These are phyloP conservation scores for Solea solea DNA, from an alignment of 2,113 vertebrate genomes.

Conservation along the genomic window DNA sequence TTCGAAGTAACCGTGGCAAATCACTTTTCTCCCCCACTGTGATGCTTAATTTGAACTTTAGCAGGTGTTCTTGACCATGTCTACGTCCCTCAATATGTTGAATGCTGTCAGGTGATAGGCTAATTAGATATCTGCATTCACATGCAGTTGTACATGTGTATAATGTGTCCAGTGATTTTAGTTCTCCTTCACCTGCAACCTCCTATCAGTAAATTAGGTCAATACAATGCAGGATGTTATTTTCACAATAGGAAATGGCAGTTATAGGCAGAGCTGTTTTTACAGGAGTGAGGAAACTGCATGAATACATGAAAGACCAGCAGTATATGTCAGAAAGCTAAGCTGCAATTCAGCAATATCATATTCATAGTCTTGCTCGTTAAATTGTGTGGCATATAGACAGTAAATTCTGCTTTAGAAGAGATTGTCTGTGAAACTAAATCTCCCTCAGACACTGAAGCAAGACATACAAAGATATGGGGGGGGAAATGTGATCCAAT, in stretches of 20 bases:
- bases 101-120: too few species aligned
- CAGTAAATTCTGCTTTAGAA: slow-evolving; percentile 23
- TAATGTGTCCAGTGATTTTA: too few species aligned
- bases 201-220: not conserved
- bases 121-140: too few species aligned
- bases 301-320: slow-evolving; percentile 8
- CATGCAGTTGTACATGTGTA: too few species aligned
- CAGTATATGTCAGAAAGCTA: slow-evolving; percentile 13
- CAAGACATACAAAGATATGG: not conserved
- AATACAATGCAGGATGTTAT: too few species aligned
- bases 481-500: slow-evolving; percentile 37
- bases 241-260: not conserved
- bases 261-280: slow-evolving; percentile 1
- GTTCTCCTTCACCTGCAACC: not conserved
- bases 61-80: too few species aligned
- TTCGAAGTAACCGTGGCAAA: too few species aligned
- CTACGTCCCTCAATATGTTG: too few species aligned
- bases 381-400: not conserved
- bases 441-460: not conserved
- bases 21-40: too few species aligned
- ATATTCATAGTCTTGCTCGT: slow-evolving; percentile 8
- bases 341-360: slow-evolving; percentile 9
- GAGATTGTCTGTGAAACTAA: slow-evolving; percentile 24
- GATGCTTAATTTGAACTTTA: too few species aligned
- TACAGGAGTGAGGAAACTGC: not conserved